Base-by-base conservation (phyloP, 2,888 invertebrate species). In the Pycnomerus fuliginosus region DNA sequence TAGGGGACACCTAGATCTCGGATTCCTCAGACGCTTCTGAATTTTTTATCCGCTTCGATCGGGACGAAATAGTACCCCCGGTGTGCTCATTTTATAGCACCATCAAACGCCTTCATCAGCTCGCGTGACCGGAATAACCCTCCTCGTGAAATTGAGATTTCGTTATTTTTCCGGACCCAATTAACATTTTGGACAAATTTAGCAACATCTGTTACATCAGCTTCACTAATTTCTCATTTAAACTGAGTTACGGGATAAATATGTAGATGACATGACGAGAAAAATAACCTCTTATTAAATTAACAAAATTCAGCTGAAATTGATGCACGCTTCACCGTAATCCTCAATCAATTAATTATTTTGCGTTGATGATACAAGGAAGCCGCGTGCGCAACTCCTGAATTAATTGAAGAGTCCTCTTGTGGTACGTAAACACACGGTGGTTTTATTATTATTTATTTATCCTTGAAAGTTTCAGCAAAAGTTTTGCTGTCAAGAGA, bases 191-290 rank as follows among this genome's bases (percentile, higher is more conserved):
- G 20, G 8, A 20, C 20, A 20, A 20, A 7, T 5, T 20, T 8
- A 8, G 20, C 5, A 57, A 64, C 66, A 66, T 64, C 62, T 64
- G 63, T 62, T 65, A 62, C 61, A 55, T 48, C 56, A 61, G 61
- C 60, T 64, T 55, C 56, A 55, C 62, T 64, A 65, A 67, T 67
- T 64, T 65, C 63, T 63, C 64, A 62, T 62, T 59, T 62, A 54
- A 45, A 50, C 53, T 54, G 60, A 63, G 61, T 62, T 62, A 61
- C 60, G 51, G 52, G 53, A 60, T 65, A 62, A 63, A 62, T 65
- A 62, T 62, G 60, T 65, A 50, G 51, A 57, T 53, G 49, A 40
- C 47, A 41, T 36, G 14, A 17, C 5, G 24, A 23, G 12, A 30
- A 41, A 36, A 22, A 37, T 40, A 35, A 17, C 27, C 17, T 28